A percentile compares a stretch with the other conserved stretches of the same genome.
Conservation (phyloP, 2,888 invertebrate species). For the Synanthedon myopaeformis region DNA sequence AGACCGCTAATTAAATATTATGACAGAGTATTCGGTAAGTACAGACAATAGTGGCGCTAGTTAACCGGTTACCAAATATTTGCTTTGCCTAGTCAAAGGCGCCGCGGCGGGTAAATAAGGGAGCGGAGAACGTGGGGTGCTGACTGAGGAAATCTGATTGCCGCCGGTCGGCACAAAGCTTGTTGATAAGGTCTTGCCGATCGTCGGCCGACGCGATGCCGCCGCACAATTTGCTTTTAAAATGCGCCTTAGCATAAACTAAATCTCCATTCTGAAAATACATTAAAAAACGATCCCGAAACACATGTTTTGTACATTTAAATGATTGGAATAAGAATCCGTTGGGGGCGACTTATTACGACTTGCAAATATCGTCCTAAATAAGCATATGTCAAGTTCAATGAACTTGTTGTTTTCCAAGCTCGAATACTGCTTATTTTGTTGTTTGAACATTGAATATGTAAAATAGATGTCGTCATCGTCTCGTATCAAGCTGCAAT, state of each 20-base stretch:
- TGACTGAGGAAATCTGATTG: slow-evolving; percentile 37
- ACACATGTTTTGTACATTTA: background rate
- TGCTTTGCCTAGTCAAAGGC: slow-evolving; percentile 53
- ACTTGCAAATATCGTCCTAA: slow-evolving; percentile 50
- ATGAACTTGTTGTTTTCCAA: slow-evolving; percentile 25
- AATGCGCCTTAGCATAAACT: slow-evolving; percentile 2
- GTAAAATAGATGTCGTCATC: slow-evolving; percentile 22
- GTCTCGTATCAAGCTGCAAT: background rate
- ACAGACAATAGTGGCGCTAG: slow-evolving; percentile 58
- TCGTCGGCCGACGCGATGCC: slow-evolving; percentile 15
- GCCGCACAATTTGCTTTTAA: slow-evolving; percentile 7
- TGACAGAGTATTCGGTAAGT: slow-evolving; percentile 48
- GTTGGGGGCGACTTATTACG: slow-evolving; percentile 15
- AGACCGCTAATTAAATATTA: slow-evolving; percentile 66
- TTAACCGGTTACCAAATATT: slow-evolving; percentile 64
- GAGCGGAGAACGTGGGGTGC: slow-evolving; percentile 26
- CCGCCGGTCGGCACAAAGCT: slow-evolving; percentile 39
- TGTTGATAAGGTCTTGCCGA: slow-evolving; percentile 44
- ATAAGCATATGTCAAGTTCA: slow-evolving; percentile 49
- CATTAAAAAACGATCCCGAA: background rate
- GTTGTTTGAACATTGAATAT: slow-evolving; percentile 27
- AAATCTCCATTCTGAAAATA: background rate
- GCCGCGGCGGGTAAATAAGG: slow-evolving; percentile 55
- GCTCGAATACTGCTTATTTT: slow-evolving; percentile 22
- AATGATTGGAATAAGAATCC: background rate